phyloP scores from a whole-genome alignment of 2,888 invertebrate genomes.

The Chloromyia formosa region DNA sequence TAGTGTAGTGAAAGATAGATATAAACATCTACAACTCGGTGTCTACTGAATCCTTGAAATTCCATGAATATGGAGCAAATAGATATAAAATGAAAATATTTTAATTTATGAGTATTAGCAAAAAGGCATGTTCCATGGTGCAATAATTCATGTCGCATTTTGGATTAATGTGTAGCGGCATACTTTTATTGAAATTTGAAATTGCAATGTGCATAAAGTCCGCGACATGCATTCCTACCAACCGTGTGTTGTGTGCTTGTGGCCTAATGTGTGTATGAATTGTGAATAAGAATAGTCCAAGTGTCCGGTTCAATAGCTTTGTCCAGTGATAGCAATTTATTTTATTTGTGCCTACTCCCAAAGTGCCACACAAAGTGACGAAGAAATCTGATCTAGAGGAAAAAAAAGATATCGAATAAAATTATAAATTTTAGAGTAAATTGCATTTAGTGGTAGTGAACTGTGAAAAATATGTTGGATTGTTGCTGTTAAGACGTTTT shows the following conservation, averaged over 20 bases:
- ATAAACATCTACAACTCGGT: conserved; percentile 1
- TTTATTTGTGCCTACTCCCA: conserved; percentile 11
- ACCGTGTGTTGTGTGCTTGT: background rate
- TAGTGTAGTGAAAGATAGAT: background rate
- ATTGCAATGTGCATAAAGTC: conserved; percentile 21
- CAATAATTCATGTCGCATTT: conserved; percentile 25
- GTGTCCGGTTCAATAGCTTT: conserved; percentile 9
- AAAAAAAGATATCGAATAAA: background rate
- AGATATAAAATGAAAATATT: background rate
- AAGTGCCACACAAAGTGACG: conserved; percentile 22
- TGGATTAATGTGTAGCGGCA: conserved; percentile 15
- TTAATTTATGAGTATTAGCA: conserved; percentile 11
- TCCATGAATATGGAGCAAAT: conserved; percentile 5
- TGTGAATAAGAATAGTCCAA: conserved; percentile 26
- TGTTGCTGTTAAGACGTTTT: conserved; percentile 4
- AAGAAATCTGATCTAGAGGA: conserved; percentile 5
- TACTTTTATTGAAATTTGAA: conserved; percentile 19
- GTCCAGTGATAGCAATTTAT: conserved; percentile 29
- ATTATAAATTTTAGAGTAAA: conserved; percentile 11
- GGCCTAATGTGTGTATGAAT: conserved; percentile 26
- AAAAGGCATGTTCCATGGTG: background rate
- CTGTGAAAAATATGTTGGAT: conserved; percentile 24
- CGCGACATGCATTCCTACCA: conserved; percentile 16
- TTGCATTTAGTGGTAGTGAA: conserved; percentile 31
- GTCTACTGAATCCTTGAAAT: background rate